Evolutionary conservation across 1,140 invertebrate genomes (phyloP).

Genomic region (Aphelenchoides avenae): DNA sequence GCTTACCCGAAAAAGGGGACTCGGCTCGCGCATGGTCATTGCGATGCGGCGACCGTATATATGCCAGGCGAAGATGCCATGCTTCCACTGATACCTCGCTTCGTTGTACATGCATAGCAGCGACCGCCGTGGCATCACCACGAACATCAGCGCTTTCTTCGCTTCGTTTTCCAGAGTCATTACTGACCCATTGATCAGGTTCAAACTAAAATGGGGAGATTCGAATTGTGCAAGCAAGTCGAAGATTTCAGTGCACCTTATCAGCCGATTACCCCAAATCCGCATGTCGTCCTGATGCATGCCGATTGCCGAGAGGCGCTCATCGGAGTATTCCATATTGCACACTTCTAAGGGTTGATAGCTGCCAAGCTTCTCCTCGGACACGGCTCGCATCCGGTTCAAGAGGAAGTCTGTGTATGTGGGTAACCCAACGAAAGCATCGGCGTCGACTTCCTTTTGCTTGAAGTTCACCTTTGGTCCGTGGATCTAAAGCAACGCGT

Average conservation of each 20-base stretch:
- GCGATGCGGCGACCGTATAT: constrained; percentile 46
- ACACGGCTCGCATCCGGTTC: constrained; percentile 63
- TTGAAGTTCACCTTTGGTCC: constrained; percentile 98
- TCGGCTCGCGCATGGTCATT: constrained; percentile 53
- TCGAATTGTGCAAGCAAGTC: background rate
- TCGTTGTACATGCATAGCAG: constrained; percentile 78
- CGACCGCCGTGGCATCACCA: constrained; percentile 79
- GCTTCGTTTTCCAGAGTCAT: constrained; percentile 46
- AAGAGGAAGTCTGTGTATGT: constrained; percentile 75
- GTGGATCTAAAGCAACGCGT: constrained; percentile 71
- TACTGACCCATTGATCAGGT: constrained; percentile 39
- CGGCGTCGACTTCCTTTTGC: constrained; percentile 75
- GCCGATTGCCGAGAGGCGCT: constrained; percentile 85
- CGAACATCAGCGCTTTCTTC: constrained; percentile 66
- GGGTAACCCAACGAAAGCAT: constrained; percentile 80
- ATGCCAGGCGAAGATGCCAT: constrained; percentile 52
- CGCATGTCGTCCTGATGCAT: constrained; percentile 97
- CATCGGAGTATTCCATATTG: constrained; percentile 83
- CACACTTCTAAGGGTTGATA: constrained; percentile 89
- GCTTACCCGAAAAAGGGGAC: constrained; percentile 31
- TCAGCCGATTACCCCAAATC: constrained; percentile 95
- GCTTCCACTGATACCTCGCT: constrained; percentile 65
- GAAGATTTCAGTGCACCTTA: constrained; percentile 74
- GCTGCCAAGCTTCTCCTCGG: constrained; percentile 18
- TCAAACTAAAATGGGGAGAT: constrained; percentile 34